Conservation (phyloP, 2,888 invertebrate species). For the Drosophila pseudotalamancana region DNA sequence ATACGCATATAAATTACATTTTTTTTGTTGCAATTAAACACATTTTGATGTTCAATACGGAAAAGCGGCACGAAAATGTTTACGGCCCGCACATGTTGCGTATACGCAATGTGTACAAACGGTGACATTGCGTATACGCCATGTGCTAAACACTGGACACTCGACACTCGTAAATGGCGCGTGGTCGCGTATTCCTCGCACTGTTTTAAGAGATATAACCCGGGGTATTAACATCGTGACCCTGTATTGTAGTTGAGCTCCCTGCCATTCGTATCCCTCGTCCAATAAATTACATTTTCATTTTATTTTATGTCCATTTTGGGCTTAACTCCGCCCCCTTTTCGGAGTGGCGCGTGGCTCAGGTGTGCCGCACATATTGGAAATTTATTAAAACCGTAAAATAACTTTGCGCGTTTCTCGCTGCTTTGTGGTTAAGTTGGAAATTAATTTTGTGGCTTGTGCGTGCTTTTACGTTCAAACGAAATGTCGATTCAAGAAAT, state of each 20-base stretch:
- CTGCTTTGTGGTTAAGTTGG: slow-evolving; percentile 38
- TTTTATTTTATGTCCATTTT: slow-evolving; percentile 56
- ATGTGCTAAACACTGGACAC: slow-evolving; percentile 26
- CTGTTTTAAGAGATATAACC: slow-evolving; percentile 60
- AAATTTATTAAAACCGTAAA: slow-evolving; percentile 63
- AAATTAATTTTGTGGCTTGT: slow-evolving; percentile 49
- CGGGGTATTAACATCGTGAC: slow-evolving; percentile 41
- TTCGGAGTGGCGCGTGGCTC: slow-evolving; percentile 28
- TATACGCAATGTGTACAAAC: slow-evolving; percentile 44
- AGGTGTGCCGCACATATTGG: slow-evolving; percentile 64
- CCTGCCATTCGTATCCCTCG: neutral
- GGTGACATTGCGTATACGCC: slow-evolving; percentile 54
- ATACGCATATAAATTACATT: slow-evolving; percentile 50
- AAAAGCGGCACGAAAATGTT: slow-evolving; percentile 40
- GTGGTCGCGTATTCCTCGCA: slow-evolving; percentile 34
- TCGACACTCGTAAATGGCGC: slow-evolving; percentile 57
- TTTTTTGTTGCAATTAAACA: slow-evolving; percentile 69
- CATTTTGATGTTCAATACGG: slow-evolving; percentile 61
- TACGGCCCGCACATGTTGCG: slow-evolving; percentile 57
- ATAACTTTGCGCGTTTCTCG: slow-evolving; percentile 43
- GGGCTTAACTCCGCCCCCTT: neutral
- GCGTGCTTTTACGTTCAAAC: slow-evolving; percentile 14
- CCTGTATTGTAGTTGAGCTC: slow-evolving; percentile 3
- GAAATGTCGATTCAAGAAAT: slow-evolving; percentile 37
- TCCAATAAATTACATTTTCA: slow-evolving; percentile 67